Evolutionary conservation across 2,797 vertebrate species (phyloP), one percentile per base, ranked within the genome.

Genomic region (Melanogrammus aeglefinus): DNA sequence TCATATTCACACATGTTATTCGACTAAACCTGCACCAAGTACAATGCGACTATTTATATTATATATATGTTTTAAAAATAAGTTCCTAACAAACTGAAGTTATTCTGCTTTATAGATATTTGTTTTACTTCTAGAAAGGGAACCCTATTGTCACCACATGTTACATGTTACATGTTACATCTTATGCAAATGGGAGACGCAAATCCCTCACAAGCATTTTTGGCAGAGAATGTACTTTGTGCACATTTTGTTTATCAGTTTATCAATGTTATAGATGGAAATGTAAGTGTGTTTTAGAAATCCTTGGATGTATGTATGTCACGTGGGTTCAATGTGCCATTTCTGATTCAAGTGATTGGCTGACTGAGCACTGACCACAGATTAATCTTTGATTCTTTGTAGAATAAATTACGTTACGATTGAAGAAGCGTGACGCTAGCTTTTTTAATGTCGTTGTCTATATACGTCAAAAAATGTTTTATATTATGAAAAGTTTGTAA

Each of bases 401-500:
- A 84, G 78, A 33, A 73, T 88, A 81, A 82, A 83, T 78, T 80
- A 57, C 81, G 35, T 85, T 80, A 33, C 72, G 82, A 77, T 31
- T 75, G 78, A 77, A 72, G 69, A 72, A 83, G 70, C 76, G 21
- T 70, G 63, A 69, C 3, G 63, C 82, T 69, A 75, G 85, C 83
- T 83, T 80, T 84, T 75, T 74, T 29, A 39, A 71, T 63, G 51
- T 85, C 57, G 66, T 38, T 88, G 83, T 88, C 75, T 72, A 85
- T 87, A 84, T 83, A 85, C 89, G 77, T 14, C 4, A 24, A 83
- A 81, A 86, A 33, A 18, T 90, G 86, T 89, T 93, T 91, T 90
- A 81, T 92, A 92, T 92, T 0, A 88, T 91, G 85, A 75, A 80
- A 78, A 74, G 81, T 87, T 89, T 92, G 85, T 92, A 91, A 81